Conservation (phyloP, 2,113 vertebrate species). For the Trematomus loennbergii region DNA sequence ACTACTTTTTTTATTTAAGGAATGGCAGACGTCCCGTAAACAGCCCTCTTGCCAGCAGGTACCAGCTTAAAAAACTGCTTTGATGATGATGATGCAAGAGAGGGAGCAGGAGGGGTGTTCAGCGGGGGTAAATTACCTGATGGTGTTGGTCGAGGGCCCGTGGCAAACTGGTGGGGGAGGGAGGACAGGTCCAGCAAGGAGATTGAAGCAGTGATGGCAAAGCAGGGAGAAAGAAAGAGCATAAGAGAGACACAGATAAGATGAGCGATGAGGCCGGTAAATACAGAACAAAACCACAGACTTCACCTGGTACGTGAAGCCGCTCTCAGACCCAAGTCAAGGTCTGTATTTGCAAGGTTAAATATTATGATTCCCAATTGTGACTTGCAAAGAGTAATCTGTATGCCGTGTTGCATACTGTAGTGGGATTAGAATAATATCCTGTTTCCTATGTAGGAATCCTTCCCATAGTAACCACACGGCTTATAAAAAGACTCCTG, state of each 20-base stretch:
- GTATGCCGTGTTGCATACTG: background rate
- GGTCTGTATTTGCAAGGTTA: constrained; percentile 10
- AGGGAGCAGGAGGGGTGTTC: constrained; percentile 69
- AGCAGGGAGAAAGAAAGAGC: constrained; percentile 72
- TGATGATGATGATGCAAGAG: constrained; percentile 59
- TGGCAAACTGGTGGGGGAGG: constrained; percentile 94
- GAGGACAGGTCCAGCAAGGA: constrained; percentile 90
- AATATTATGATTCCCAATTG: background rate
- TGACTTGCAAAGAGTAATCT: background rate
- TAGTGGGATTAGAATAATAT: background rate
- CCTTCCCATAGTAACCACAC: background rate
- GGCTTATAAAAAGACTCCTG: background rate
- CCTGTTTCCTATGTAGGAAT: background rate
- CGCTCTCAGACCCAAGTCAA: constrained; percentile 6
- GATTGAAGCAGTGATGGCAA: constrained; percentile 92
- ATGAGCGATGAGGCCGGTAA: constrained; percentile 76
- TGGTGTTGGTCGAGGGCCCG: constrained; percentile 98
- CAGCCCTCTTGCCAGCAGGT: constrained; percentile 43
- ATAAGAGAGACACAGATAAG: constrained; percentile 77
- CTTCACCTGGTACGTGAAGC: constrained; percentile 24
- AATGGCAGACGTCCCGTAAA: constrained; percentile 38
- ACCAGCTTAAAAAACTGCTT: constrained; percentile 52
- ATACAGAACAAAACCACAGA: constrained; percentile 57
- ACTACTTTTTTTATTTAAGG: constrained; percentile 21
- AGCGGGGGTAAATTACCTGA: constrained; percentile 92